Base-by-base conservation (phyloP, 2,888 invertebrate genomes). In the Nemoura dubitans region DNA sequence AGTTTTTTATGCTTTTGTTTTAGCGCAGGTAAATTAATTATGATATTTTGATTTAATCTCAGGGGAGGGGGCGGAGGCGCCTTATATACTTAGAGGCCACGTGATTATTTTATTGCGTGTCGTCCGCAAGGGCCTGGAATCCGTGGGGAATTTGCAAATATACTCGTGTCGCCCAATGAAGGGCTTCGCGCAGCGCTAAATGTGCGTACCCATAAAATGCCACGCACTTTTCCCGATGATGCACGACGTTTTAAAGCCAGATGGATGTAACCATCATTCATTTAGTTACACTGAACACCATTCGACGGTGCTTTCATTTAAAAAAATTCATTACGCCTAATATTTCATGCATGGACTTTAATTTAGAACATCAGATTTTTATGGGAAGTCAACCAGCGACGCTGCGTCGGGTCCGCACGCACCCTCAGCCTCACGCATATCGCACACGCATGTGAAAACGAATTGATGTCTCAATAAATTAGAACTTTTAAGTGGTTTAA, bases 391-490 rank as follows among this genome's bases (percentile, higher is more conserved):
- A 59, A 59, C 59, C 78, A 78, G 78, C 26, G 10, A n/a, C 76
- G 7, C 5, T 21, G 28, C 28, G n/a, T 59, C 14, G 76, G 76
- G 43, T 21, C 29, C 28, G 43, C 21, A 59, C 84, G 76, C 84
- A 59, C 59, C 84, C 84, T 76, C 84, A 59, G 27, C 84, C 84
- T 76, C 25, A 14, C 76, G 59, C 84, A 83, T 27, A 29, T 29
- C 76, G 25, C 59, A 27, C 84, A 84, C 36, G 36, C 25, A 84
- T 84, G 59, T 76, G 59, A 59, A 59, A 28, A 76, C 59, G 76
- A 59, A 21, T 84, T 84, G 84, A 84, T 76, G 84, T 84, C 84
- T 84, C 84, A 76, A 84, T 84, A 84, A 84, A 84, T 84, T 84
- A 84, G 28, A 59, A 59, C 26, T 84, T 84, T 76, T 84, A 59